Percentiles rank a stretch among this genome's conserved stretches.
phyloP scores from a whole-genome alignment of 2,113 vertebrate species.

The Galbula dea region DNA sequence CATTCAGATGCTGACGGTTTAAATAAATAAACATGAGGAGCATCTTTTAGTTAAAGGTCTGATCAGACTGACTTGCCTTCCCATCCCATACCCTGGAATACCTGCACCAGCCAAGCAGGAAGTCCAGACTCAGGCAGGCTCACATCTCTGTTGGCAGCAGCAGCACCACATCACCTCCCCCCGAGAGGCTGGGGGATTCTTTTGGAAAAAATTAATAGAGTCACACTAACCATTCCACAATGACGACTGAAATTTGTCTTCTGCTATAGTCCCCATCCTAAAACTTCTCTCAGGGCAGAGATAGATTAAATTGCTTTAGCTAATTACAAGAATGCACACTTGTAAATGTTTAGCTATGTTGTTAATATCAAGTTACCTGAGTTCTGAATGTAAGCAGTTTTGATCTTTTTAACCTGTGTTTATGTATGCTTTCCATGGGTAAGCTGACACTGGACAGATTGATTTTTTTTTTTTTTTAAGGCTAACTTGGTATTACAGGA shows the following conservation, averaged over 20 bases:
- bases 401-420: neutral
- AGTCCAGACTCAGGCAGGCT: neutral
- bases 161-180: neutral
- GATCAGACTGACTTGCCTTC: neutral
- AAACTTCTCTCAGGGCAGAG: neutral
- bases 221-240: neutral
- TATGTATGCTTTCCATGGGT: neutral
- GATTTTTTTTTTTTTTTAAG: neutral
- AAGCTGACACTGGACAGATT: neutral
- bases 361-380: neutral
- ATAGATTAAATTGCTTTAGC: neutral
- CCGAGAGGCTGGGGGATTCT: fast-evolving
- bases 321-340: neutral
- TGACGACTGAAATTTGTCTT: neutral
- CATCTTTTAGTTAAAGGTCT: neutral
- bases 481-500: neutral
- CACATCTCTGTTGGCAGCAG: neutral
- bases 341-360: neutral
- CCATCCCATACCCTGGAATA: neutral
- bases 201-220: neutral
- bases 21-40: neutral
- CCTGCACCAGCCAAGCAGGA: neutral
- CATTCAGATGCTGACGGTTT: neutral
- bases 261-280: neutral
- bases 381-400: neutral